Percentiles rank a stretch among this genome's conserved stretches.
Evolutionary conservation across 2,113 vertebrate species (phyloP).

Genomic region (Microcebus ravelobensis): DNA sequence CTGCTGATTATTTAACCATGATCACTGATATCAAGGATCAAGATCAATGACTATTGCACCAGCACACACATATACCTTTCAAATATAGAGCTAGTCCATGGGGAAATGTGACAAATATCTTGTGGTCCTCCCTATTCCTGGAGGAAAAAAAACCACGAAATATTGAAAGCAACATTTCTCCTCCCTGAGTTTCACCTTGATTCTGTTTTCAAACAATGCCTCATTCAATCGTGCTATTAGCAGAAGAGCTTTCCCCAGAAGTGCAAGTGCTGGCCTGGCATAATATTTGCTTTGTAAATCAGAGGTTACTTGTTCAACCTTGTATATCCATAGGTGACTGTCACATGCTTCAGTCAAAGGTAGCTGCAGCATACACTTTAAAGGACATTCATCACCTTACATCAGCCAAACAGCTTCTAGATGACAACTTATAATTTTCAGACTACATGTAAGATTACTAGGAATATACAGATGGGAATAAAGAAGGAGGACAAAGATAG

Average conservation of each 20-base stretch:
- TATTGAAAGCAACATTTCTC: not conserved
- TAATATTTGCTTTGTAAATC: slow-evolving; percentile 9
- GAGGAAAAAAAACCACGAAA: not conserved
- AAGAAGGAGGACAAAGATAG: not conserved
- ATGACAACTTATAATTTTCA: not conserved
- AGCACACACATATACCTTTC: not conserved
- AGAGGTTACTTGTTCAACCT: not conserved
- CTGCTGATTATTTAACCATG: not conserved
- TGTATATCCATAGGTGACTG: not conserved
- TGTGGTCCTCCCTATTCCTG: not conserved
- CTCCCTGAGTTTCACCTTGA: not conserved
- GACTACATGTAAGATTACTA: not conserved
- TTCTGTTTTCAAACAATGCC: not conserved
- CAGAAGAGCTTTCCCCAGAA: not conserved
- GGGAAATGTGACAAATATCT: not conserved
- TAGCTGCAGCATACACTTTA: not conserved
- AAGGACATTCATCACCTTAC: not conserved
- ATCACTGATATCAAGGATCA: not conserved
- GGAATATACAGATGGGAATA: not conserved
- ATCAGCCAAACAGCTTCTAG: not conserved
- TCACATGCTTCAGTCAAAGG: not conserved
- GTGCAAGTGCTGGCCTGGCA: not conserved
- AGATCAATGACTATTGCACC: not conserved
- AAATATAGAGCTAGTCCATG: not conserved
- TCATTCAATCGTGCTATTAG: not conserved